Evolutionary conservation across 2,113 vertebrate species (phyloP).

Genomic region (Hirundichthys speculiger): DNA sequence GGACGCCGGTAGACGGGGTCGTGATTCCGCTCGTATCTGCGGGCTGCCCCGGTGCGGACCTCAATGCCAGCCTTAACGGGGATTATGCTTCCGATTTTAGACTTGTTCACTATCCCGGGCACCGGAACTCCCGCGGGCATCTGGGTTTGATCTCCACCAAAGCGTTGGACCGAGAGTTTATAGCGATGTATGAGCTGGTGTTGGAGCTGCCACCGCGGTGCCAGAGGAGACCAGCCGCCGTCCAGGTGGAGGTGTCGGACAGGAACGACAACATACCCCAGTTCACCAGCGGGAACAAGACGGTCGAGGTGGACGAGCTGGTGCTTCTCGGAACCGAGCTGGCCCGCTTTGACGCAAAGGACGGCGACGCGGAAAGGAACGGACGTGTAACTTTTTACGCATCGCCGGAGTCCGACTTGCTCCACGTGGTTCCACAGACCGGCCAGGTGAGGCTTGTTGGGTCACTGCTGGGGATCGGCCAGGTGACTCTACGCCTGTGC

Average conservation of each 20-base stretch:
- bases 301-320: slow-evolving; percentile 70
- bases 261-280: slow-evolving; percentile 78
- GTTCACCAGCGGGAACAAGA: slow-evolving; percentile 59
- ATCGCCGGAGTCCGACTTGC: slow-evolving; percentile 60
- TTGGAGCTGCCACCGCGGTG: slow-evolving; percentile 62
- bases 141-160: slow-evolving; percentile 71
- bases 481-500: slow-evolving; percentile 63
- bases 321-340: slow-evolving; percentile 72
- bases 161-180: slow-evolving; percentile 79
- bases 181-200: slow-evolving; percentile 71
- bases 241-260: slow-evolving; percentile 78
- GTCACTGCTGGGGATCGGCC: slow-evolving; percentile 68
- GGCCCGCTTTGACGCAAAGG: slow-evolving; percentile 70
- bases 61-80: slow-evolving; percentile 57
- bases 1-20: slow-evolving; percentile 72
- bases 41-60: slow-evolving; percentile 48
- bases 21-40: slow-evolving; percentile 42
- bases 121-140: slow-evolving; percentile 24
- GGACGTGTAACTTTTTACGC: slow-evolving; percentile 72
- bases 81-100: slow-evolving; percentile 70
- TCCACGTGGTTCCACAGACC: slow-evolving; percentile 79
- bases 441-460: slow-evolving; percentile 79
- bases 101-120: slow-evolving; percentile 44
- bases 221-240: slow-evolving; percentile 22
- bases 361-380: slow-evolving; percentile 72